Base-by-base conservation (phyloP, 1,140 invertebrate species). In the Megalonaias nervosa region DNA sequence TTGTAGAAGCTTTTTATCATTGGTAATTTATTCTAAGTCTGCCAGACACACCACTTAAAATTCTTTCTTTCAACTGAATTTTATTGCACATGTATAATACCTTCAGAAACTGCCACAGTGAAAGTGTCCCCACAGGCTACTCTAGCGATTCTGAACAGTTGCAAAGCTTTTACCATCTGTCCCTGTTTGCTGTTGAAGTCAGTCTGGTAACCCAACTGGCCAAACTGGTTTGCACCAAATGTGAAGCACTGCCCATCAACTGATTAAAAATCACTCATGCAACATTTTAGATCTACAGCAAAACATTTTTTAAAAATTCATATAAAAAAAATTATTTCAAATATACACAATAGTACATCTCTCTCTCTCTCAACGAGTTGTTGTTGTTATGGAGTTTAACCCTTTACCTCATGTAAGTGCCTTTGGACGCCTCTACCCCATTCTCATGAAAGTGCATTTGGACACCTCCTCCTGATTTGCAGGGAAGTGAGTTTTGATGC, bases 91-190 rank as follows among this genome's bases (percentile, higher is more conserved):
- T 58, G 14, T 17, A 58, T 72, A 73, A 70, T 83, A 89, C 89
- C 87, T 77, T 87, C 90, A 12, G 94, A 94, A 21, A 92, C 92
- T 59, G 93, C 93, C 16, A 95, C 90, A 12, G 94, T 94, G 81
- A 94, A 95, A 13, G 93, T 94, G 74, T 94, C 93, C 38, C 94
- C 94, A 91, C 94, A 94, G 64, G 87, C 86, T 16, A 91, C 82
- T 65, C 76, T 79, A 38, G 82, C 74, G 38, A 90, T 79, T 67
- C 83, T 86, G 15, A 81, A 69, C 23, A 74, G 61, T 21, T 81
- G 74, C 31, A 89, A 71, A 5, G 81, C 65, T 62, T 76, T 67
- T 14, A 91, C 82, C 59, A 79, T 78, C 13, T 77, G 74, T 56
- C 87, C 88, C 26, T 81, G 77, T 67, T 87, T 77, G 70, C 67